Conservation (phyloP, 1,140 invertebrate species). For the Nixonia krombeini region DNA sequence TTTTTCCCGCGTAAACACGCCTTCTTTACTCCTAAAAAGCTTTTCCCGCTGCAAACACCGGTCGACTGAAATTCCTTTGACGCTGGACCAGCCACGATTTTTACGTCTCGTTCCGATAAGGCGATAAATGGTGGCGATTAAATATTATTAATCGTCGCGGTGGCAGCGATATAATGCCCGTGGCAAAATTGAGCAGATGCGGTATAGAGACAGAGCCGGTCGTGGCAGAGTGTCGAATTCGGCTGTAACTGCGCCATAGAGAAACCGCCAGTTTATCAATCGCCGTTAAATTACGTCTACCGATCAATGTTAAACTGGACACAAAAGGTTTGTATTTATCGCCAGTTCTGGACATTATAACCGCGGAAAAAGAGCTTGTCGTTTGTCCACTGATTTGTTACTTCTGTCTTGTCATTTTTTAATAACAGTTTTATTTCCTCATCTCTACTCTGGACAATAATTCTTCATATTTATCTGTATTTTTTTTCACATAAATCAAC, state of each 20-base stretch:
- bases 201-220: no score
- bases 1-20: constrained; percentile 3
- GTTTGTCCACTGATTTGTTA: no score
- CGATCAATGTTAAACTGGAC: background rate
- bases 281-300: background rate
- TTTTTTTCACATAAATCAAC: no score
- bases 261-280: background rate
- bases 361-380: no score
- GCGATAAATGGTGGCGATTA: background rate
- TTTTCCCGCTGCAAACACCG: background rate
- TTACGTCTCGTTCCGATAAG: background rate
- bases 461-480: no score
- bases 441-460: no score
- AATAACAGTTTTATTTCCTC: no score
- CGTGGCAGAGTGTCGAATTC: background rate
- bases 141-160: background rate
- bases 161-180: background rate
- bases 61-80: no score
- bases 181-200: no score
- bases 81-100: no score
- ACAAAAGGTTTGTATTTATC: background rate
- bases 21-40: background rate
- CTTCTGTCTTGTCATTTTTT: no score
- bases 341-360: no score
- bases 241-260: background rate